Percentiles rank a stretch among this genome's conserved stretches.
phyloP scores from a whole-genome alignment of 1,140 invertebrate species.

The Bombus confusus region DNA sequence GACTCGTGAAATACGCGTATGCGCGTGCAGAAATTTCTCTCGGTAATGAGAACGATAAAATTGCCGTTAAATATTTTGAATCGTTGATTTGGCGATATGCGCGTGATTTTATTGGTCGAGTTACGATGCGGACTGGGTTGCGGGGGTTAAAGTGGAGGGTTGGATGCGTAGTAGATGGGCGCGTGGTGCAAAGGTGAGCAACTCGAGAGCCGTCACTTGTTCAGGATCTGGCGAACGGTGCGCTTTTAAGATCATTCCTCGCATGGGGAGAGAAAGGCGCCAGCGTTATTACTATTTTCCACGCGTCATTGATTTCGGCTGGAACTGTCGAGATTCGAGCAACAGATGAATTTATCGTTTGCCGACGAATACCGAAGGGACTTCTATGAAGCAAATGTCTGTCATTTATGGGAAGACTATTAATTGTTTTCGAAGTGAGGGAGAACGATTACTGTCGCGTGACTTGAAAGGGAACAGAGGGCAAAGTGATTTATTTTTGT shows the following conservation, averaged over 20 bases:
- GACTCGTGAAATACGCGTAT: too few species aligned
- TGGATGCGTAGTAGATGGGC: constrained; percentile 64
- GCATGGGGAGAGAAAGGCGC: too few species aligned
- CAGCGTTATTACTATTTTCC: background rate
- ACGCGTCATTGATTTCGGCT: background rate
- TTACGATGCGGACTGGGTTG: background rate
- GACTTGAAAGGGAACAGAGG: background rate
- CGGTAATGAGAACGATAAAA: background rate
- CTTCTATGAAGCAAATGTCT: background rate
- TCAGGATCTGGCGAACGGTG: constrained; percentile 55
- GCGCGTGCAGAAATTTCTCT: background rate
- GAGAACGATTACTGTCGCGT: background rate
- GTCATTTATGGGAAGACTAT: background rate
- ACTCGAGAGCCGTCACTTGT: constrained; percentile 62
- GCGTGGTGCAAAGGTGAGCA: constrained; percentile 57
- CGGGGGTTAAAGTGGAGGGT: constrained; percentile 58
- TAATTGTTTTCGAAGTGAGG: background rate
- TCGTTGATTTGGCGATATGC: background rate
- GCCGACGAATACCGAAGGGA: background rate
- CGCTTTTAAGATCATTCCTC: constrained; percentile 20
- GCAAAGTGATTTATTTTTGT: background rate
- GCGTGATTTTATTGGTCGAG: constrained; percentile 39
- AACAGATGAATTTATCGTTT: background rate
- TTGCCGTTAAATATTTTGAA: constrained; percentile 18
- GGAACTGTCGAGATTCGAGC: too few species aligned